These are phyloP conservation scores for Sebastes trivittatus DNA, from an alignment of 2,797 vertebrate species.

Conservation along the genomic window DNA sequence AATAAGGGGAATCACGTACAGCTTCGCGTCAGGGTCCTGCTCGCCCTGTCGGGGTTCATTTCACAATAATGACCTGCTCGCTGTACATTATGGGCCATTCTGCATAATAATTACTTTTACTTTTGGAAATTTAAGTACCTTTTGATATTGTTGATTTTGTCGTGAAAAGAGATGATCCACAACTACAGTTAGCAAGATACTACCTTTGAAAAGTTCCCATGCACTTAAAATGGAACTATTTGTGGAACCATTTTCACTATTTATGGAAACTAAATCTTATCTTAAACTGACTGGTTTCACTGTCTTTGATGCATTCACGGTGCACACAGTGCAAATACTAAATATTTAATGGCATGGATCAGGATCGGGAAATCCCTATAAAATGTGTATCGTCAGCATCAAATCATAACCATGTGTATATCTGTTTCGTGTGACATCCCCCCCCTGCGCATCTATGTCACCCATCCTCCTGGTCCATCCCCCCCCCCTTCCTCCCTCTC, in stretches of 20 bases:
- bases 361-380: not conserved
- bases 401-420: not conserved
- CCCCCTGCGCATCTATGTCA: not conserved
- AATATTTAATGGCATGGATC: not conserved
- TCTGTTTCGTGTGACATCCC: not conserved
- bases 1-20: no score
- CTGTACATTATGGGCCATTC: no score
- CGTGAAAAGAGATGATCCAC: not conserved
- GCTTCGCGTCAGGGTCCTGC: no score
- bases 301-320: not conserved
- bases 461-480: not conserved
- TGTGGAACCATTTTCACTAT: not conserved
- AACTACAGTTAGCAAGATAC: not conserved
- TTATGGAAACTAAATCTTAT: not conserved
- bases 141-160: not conserved
- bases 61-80: no score
- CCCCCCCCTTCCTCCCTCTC: not conserved
- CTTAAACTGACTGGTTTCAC: no score
- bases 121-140: no score
- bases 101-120: no score
- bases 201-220: not conserved
- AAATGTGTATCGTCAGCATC: not conserved
- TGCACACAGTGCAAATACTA: not conserved
- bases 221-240: not conserved
- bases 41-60: no score